Percentiles rank a stretch among this genome's conserved stretches.
phyloP scores from a whole-genome alignment of 2,888 invertebrate species.

The Cephus pulcher region DNA sequence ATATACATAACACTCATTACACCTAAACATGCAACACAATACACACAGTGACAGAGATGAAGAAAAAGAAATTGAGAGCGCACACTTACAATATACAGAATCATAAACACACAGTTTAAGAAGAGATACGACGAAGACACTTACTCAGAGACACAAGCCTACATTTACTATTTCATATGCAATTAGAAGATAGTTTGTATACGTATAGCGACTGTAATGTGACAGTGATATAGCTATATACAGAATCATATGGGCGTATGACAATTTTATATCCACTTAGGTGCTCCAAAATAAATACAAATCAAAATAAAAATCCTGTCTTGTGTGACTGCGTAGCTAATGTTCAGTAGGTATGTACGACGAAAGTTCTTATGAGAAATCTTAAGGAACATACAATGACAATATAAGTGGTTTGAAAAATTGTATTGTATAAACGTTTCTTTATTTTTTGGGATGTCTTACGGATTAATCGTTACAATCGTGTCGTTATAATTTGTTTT shows the following conservation, averaged over 20 bases:
- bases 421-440: constrained; percentile 38
- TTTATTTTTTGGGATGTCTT: constrained; percentile 46
- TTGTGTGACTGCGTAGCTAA: no score
- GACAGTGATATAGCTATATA: constrained; percentile 59
- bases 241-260: constrained; percentile 55
- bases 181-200: constrained; percentile 57
- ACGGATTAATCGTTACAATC: constrained; percentile 45
- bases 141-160: constrained; percentile 50
- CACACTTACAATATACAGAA: no score
- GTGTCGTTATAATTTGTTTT: constrained; percentile 38
- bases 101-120: no score
- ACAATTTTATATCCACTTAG: constrained; percentile 60
- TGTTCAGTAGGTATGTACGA: no score
- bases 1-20: constrained; percentile 25
- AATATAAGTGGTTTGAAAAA: no score
- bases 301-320: constrained; percentile 25
- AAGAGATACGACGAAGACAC: no score
- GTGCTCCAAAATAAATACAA: constrained; percentile 58
- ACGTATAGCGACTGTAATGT: constrained; percentile 42
- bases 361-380: no score
- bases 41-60: no score
- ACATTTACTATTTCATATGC: constrained; percentile 59
- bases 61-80: no score
- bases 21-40: constrained; percentile 11
- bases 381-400: no score